Base-by-base conservation (phyloP, 2,888 invertebrate species). In the Drosophila cracens region DNA sequence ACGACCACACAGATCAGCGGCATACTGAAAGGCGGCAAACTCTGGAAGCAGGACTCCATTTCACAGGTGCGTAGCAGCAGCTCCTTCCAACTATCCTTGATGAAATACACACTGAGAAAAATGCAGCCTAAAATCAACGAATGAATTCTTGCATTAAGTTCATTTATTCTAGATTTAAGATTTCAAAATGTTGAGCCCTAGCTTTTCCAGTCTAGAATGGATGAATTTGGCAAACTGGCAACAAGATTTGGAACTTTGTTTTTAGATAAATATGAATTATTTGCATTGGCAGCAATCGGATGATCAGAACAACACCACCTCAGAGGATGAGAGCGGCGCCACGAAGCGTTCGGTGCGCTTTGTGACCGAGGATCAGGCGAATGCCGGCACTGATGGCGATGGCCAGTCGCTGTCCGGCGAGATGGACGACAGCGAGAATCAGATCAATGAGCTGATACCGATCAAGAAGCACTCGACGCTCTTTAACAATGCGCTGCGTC, bases 11-110 rank as follows among this genome's bases (percentile, higher is more conserved):
- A 94, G 64, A 94, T 96, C 38, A 96, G 95, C 54, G 97, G 97
- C 34, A 97, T 97, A 70, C 93, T 97, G 6, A 97, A 97, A 92
- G 96, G 97, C 18, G 96, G 97, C 11, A 94, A 96, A 73, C 94
- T 97, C 18, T 96, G 97, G 96, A 96, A 96, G 85, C 95, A 95
- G 68, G 92, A 95, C 64, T 94, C 92, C 53, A 91, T 91, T 78
- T 94, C 94, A 76, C 95, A 94, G 94, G 95, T 95, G 82, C 71
- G 72, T 53, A 25, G 16, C 46, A 46, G 4, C 46, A 46, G 8
- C 16, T 25, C 25, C 8, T 46, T 46, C 25, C 4, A 21, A 36
- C 10, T 40, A n/a, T 38, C 18, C n/a, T n/a, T 38, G 0, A 38
- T 38, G 18, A 38, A 38, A n/a, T 0, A 8, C 8, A n/a, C 18